phyloP scores from a whole-genome alignment of 2,797 vertebrate species.

The Acomys russatus region DNA sequence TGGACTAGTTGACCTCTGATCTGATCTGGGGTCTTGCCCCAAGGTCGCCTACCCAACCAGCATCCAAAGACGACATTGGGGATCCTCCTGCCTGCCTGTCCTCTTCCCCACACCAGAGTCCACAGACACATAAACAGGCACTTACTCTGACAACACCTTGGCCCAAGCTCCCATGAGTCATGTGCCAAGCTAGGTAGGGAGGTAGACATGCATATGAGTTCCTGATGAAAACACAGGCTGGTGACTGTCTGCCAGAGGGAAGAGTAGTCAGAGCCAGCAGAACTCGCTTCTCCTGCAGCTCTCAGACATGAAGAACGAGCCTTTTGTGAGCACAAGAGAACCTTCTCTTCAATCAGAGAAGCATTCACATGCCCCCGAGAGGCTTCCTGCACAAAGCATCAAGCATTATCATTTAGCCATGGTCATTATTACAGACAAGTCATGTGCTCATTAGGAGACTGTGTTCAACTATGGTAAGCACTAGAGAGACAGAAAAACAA shows the following conservation, averaged over 20 bases:
- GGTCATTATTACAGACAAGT: not conserved
- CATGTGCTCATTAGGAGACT: not conserved
- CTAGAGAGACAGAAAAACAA: not conserved
- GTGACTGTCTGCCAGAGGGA: not conserved
- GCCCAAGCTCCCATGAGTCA: constrained; percentile 63
- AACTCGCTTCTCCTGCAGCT: not conserved
- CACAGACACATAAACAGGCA: constrained; percentile 42
- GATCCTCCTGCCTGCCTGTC: not conserved
- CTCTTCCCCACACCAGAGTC: constrained; percentile 27
- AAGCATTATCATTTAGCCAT: constrained; percentile 34
- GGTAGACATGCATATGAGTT: not conserved
- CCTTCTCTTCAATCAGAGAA: not conserved
- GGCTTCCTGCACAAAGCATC: not conserved
- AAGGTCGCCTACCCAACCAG: constrained; percentile 37
- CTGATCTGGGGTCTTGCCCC: constrained; percentile 25
- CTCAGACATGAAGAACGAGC: not conserved
- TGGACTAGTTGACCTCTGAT: constrained; percentile 1
- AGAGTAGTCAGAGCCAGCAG: constrained; percentile 33
- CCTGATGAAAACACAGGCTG: not conserved
- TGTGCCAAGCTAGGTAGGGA: constrained; percentile 47
- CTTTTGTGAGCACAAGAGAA: not conserved
- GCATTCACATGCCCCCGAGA: constrained; percentile 34
- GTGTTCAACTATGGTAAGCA: not conserved
- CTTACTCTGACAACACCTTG: constrained; percentile 52
- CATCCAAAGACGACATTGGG: not conserved